Conservation (phyloP, 2,113 vertebrate species). For the Prionailurus bengalensis region DNA sequence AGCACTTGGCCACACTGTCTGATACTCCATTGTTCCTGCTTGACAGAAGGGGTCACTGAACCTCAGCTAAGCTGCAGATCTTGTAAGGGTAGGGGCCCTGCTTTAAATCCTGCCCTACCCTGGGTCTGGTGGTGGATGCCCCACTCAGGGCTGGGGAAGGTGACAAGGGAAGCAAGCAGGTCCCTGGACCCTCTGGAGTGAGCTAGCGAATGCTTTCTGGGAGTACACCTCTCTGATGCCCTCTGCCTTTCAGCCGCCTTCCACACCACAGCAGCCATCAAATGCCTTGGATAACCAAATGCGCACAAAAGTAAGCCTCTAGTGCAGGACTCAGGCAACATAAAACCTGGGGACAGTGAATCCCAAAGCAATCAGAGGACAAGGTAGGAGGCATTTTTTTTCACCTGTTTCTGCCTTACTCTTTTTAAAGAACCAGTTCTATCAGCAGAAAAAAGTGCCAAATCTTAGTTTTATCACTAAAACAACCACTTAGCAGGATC, state of each 20-base stretch:
- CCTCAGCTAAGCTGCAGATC: background rate
- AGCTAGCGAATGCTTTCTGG: background rate
- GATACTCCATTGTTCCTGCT: background rate
- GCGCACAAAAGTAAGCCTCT: background rate
- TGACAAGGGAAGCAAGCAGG: background rate
- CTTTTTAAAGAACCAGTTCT: background rate
- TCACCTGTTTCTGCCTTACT: background rate
- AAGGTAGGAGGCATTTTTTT: fast-evolving
- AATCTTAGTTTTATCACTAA: background rate
- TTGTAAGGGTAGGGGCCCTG: background rate
- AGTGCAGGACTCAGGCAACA: background rate
- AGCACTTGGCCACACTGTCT: too few relatives aligned
- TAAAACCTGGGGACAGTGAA: background rate
- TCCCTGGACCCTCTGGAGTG: too few relatives aligned
- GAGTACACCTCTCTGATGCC: background rate
- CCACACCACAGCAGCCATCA: background rate
- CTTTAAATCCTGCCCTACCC: background rate
- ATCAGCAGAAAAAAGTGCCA: background rate
- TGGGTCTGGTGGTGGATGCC: background rate
- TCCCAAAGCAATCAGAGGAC: background rate
- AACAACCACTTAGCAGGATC: background rate
- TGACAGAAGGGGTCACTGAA: background rate
- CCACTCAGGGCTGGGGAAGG: background rate
- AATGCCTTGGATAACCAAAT: background rate
- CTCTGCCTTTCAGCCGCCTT: background rate